Evolutionary conservation across 2,797 vertebrate species (phyloP), one percentile per base, ranked within the genome.

Genomic region (Buphagus erythrorhynchus): DNA sequence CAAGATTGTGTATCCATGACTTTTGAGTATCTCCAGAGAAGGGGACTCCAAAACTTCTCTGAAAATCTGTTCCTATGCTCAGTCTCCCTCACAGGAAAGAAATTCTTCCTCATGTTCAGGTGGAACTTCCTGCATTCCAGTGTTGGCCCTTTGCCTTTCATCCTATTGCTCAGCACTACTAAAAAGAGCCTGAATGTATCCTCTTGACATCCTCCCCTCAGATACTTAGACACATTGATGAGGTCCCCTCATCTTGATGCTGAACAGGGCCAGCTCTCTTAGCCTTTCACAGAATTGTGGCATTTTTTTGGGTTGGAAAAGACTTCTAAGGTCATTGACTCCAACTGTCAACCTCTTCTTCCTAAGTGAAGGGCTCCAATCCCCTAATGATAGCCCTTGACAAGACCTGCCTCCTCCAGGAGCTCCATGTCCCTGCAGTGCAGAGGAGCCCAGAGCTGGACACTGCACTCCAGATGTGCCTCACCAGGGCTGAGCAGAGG

Each of bases 221-320:
- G 16, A 79, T 36, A n/a, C 11, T 40, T 62, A 3, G 0, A 8
- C 20, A 36, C 22, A 13, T 13, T n/a, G 16, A n/a, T 42, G 22
- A 75, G 15, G 8, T 49, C 13, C 3, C 24, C 7, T 62, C 18
- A 55, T 75, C 31, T 42, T 0, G 0, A 9, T 6, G 2, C 11
- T 55, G 35, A 75, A 7, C 16, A 55, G 36, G 11, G 11, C 18
- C 22, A 49, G 8, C 11, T 75, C 22, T 22, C 17, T 62, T 35
- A 48, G 31, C 11, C 35, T 68, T 75, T 61, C 19, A 49, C 5
- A 25, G 62, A 74, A 75, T 8, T 38, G 31, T 45, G 24, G 26
- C n/a, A 48, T 46, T 75, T 51, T 51, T 55, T 75, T 48, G n/a
- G 26, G 6, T 62, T 75, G n/a, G 36, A 68, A 49, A 62, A 43